Conservation (phyloP, 2,113 vertebrate species). For the Pluvianellus socialis region DNA sequence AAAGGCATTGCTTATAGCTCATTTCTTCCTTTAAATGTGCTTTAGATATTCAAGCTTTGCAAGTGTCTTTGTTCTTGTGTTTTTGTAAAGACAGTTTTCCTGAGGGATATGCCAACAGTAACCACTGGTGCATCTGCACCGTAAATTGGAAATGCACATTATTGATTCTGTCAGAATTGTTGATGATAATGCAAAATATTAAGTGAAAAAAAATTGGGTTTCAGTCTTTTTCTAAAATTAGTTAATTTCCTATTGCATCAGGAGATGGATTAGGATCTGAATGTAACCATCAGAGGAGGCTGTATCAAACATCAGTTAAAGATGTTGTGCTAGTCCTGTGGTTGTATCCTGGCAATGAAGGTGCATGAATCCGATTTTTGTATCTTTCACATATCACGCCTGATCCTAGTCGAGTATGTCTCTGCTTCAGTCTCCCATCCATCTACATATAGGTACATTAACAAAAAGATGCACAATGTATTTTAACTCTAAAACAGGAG, state of each 20-base stretch:
- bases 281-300: background rate
- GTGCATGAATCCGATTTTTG: background rate
- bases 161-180: slow-evolving; percentile 39
- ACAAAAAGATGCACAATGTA: background rate
- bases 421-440: background rate
- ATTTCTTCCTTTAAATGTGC: slow-evolving; percentile 40
- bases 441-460: background rate
- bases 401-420: background rate
- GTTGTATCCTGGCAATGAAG: background rate
- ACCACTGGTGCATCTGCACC: background rate
- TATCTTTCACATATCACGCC: background rate
- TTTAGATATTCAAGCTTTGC: slow-evolving; percentile 13
- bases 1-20: slow-evolving; percentile 41
- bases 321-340: background rate
- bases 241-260: background rate
- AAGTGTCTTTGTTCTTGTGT: slow-evolving; percentile 16
- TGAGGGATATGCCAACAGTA: background rate
- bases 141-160: slow-evolving; percentile 26
- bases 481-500: background rate
- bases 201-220: background rate
- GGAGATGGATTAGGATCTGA: background rate
- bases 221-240: background rate
- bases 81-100: slow-evolving; percentile 7
- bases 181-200: slow-evolving; percentile 32
- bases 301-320: background rate